A percentile compares a stretch with the other conserved stretches of the same genome.
These are phyloP conservation scores for Ennomos fuscantarius DNA, from an alignment of 2,888 invertebrate species.

Conservation along the genomic window DNA sequence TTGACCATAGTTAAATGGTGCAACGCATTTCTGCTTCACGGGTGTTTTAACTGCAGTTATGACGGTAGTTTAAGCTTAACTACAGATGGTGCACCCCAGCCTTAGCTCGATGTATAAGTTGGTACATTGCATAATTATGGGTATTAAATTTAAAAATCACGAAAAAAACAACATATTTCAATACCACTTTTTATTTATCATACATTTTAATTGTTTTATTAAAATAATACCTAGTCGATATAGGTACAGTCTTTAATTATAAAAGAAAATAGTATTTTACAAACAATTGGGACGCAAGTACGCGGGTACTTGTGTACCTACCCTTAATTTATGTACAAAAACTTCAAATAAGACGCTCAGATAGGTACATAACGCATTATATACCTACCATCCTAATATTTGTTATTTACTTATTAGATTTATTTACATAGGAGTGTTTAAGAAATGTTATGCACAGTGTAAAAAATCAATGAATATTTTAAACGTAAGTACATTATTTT, in stretches of 20 bases:
- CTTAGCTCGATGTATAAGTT: too few species aligned
- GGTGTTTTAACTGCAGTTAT: too few species aligned
- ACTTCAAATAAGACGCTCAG: conserved; percentile 13
- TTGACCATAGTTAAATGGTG: too few species aligned
- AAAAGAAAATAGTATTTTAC: conserved; percentile 62
- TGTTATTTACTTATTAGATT: conserved; percentile 45
- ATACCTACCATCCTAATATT: conserved; percentile 46
- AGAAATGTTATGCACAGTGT: conserved; percentile 35
- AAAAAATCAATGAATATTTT: conserved; percentile 1
- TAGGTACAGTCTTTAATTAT: conserved; percentile 83
- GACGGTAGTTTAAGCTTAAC: too few species aligned
- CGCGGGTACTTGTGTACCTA: conserved; percentile 34
- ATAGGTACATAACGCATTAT: conserved; percentile 39
- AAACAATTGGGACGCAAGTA: conserved; percentile 40
- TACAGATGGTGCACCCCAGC: too few species aligned
- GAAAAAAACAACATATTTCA: conserved; percentile 58
- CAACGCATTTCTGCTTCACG: too few species aligned
- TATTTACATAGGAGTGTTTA: conserved; percentile 80
- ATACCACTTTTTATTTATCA: conserved; percentile 79
- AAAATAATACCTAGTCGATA: conserved; percentile 65
- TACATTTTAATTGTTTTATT: conserved; percentile 81
- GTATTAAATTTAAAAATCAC: too few species aligned
- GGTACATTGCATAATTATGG: background rate
- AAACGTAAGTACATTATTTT: too few species aligned
- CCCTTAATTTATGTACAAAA: conserved; percentile 38